Base-by-base conservation (phyloP, 2,113 vertebrate species). In the Cisticola juncidis region DNA sequence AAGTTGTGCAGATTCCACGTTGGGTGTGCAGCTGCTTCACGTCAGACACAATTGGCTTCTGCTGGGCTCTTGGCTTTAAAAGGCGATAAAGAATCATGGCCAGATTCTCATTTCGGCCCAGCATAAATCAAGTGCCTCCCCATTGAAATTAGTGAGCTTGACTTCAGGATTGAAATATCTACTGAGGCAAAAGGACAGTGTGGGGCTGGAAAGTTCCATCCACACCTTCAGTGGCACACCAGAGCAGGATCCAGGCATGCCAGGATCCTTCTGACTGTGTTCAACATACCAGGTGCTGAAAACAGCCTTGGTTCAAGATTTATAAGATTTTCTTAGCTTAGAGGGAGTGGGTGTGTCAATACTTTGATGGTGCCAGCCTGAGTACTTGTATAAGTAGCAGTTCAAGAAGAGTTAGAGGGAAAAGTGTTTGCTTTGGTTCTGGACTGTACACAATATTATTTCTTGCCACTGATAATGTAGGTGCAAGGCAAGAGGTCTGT, bases 31-130 rank as follows among this genome's bases (percentile, higher is more conserved):
- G 91, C 97, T 92, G 81, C 81, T 96, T 88, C 66, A 20, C 7
- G 20, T 95, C 93, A 82, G 62, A 95, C 47, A 94, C 88, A 92
- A 64, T 93, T 96, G 95, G 87, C 96, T 90, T 89, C 79, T 77
- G 81, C 93, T 79, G 78, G 86, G 69, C n/a, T 94, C 77, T 96
- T 97, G 96, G 82, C 96, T 95, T 77, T 88, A 92, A 87, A 97
- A 97, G 86, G 93, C 69, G 86, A 68, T 60, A 90, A 91, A 90
- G 89, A 64, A 62, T 90, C 56, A 29, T 1, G 5, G 60, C 64
- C 71, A 54, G 65, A 92, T 94, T 91, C 81, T 72, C 12, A 2
- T 88, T 61, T 71, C 2, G 0, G 47, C 65, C 71, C 3, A 0
- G 31, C 9, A 3, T 95, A 95, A 95, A 95, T 92, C 92, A 94